These are phyloP conservation scores for Choloepus didactylus DNA, from an alignment of 2,797 vertebrate species.

Conservation along the genomic window DNA sequence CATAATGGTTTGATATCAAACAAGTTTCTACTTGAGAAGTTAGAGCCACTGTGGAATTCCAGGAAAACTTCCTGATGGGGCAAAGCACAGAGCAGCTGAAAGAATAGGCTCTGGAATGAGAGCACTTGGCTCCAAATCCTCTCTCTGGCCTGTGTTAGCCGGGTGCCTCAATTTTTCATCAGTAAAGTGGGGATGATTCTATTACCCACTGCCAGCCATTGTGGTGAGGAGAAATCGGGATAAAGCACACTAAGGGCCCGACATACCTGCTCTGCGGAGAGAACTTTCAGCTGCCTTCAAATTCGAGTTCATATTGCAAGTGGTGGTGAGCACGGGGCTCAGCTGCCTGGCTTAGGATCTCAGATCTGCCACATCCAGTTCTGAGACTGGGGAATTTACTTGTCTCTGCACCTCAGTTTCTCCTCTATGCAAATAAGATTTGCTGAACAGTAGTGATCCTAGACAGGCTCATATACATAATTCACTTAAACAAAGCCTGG, in stretches of 20 bases:
- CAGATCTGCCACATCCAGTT: neutral
- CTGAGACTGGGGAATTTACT: neutral
- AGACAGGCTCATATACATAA: neutral
- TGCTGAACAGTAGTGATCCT: neutral
- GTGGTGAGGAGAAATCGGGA: neutral
- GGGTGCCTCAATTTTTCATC: neutral
- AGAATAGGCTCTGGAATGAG: neutral
- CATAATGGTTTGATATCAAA: neutral
- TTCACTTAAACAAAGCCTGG: neutral
- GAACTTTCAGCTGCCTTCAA: neutral
- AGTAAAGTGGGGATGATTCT: neutral
- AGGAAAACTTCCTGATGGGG: neutral
- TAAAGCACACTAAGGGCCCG: neutral
- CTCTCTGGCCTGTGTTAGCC: neutral
- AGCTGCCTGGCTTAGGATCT: neutral
- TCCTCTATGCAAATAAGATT: neutral
- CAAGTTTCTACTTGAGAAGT: neutral
- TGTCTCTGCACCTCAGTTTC: neutral
- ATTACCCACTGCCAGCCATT: neutral
- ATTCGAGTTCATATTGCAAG: neutral
- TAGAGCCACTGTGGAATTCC: neutral
- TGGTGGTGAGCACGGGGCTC: neutral
- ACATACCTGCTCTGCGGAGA: fast-evolving
- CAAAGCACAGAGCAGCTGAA: too few species aligned
- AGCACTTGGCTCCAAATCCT: neutral